Evolutionary conservation across 2,888 invertebrate genomes (phyloP).

Genomic region (Unio pictorum): DNA sequence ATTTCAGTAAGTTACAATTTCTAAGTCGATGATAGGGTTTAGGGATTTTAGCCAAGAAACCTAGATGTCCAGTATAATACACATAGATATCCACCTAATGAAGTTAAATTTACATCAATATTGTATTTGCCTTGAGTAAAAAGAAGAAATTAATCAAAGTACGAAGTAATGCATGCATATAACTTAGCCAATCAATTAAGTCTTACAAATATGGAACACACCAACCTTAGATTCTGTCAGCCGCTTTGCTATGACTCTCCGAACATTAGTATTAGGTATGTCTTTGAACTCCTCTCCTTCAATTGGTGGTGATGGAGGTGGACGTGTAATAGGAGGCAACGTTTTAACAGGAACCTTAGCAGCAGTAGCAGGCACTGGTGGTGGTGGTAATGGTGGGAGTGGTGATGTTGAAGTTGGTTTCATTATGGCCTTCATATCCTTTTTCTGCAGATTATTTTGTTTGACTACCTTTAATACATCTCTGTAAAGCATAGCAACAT

Average conservation of each 20-base stretch:
- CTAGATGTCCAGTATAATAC: too few relatives aligned
- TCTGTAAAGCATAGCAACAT: conserved; percentile 36
- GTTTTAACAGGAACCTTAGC: conserved; percentile 11
- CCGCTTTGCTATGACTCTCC: conserved; percentile 78
- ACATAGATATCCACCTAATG: too few relatives aligned
- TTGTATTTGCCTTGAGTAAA: too few relatives aligned
- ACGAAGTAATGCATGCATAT: not conserved
- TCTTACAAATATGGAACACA: conserved; percentile 12
- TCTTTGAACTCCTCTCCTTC: conserved; percentile 71
- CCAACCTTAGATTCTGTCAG: conserved; percentile 77
- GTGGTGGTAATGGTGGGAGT: conserved; percentile 41
- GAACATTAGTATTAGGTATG: conserved; percentile 76
- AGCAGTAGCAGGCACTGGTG: conserved; percentile 29
- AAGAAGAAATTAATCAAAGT: not conserved
- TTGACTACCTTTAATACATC: conserved; percentile 62
- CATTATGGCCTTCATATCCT: conserved; percentile 12
- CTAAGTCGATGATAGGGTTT: too few relatives aligned
- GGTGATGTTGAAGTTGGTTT: conserved; percentile 4
- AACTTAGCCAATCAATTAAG: too few relatives aligned
- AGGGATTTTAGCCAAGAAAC: too few relatives aligned
- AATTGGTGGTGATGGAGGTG: conserved; percentile 6
- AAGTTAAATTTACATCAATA: too few relatives aligned
- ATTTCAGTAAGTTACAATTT: too few relatives aligned
- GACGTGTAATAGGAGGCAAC: not conserved
- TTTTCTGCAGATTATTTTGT: conserved; percentile 51